Conservation (phyloP, 2,797 vertebrate genomes). For the Coranthus polyacanthus region DNA sequence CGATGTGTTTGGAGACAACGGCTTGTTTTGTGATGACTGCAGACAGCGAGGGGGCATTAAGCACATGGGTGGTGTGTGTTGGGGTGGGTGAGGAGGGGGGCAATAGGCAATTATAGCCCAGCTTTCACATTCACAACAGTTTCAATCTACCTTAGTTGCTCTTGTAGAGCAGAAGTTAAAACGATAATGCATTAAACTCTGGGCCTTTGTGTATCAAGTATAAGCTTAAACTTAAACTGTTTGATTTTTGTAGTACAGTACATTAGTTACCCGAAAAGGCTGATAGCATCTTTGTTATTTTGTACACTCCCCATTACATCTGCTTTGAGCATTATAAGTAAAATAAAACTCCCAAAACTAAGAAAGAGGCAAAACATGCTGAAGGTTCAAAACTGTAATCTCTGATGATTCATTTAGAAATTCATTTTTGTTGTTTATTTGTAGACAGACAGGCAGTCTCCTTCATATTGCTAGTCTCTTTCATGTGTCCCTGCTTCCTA, state of each 20-base stretch:
- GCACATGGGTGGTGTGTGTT: constrained; percentile 58
- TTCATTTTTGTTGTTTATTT: constrained; percentile 8
- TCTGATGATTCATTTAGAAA: constrained; percentile 5
- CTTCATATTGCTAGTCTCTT: constrained; percentile 67
- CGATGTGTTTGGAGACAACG: constrained; percentile 84
- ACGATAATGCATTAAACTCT: too few species aligned
- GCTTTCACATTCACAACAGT: constrained; percentile 44
- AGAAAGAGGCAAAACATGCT: background rate
- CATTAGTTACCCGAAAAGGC: too few species aligned
- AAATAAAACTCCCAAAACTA: constrained; percentile 5
- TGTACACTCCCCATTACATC: background rate
- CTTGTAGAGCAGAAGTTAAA: background rate
- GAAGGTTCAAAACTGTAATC: constrained; percentile 1
- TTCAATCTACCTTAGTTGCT: constrained; percentile 4
- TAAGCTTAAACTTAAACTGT: too few species aligned
- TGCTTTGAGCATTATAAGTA: background rate
- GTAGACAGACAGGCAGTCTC: constrained; percentile 80
- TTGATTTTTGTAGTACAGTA: too few species aligned
- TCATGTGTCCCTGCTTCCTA: constrained; percentile 78
- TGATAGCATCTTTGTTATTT: background rate
- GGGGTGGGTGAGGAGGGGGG: constrained; percentile 24
- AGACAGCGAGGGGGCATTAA: constrained; percentile 70
- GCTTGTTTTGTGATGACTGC: constrained; percentile 81
- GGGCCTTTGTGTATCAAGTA: too few species aligned
- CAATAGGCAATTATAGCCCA: constrained; percentile 61